Evolutionary conservation across 2,797 vertebrate species (phyloP), one percentile per base, ranked within the genome.

Genomic region (Phalloptychus januarius): DNA sequence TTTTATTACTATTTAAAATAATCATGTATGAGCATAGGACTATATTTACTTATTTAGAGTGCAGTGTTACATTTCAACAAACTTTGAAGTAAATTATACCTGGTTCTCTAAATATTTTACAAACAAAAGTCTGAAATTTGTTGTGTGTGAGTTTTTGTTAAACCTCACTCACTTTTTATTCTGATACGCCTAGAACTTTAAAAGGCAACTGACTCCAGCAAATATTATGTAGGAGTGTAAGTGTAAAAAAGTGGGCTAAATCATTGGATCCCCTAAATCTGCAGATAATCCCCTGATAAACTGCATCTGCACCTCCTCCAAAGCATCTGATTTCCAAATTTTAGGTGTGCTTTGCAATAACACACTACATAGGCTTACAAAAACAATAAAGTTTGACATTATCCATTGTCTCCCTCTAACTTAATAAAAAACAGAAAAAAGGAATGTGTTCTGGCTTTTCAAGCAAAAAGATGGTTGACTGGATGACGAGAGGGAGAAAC

Each of bases 401-500:
- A 52, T 79, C 87, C 70, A 45, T 2, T 74, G 44, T 76, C 38
- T 74, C 16, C 31, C 45, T 80, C 6, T 77, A 5, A 71, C 73
- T 15, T 75, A 65, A 69, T 86, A 40, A 87, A 58, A 13, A 83
- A 83, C n/a, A 67, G 10, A 72, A 33, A 33, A 80, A 82, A 82
- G 79, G 71, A 84, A 82, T 77, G 56, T 81, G 76, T 82, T 86
- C 72, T 18, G 69, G 72, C 79, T 86, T 76, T 86, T 80, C 61
- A 74, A 85, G 80, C 46, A 58, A 80, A 86, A 86, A 87, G 83
- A 88, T 90, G 80, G 72, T 83, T 87, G 80, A 82, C 86, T 91
- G 88, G 82, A 81, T 88, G 87, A 83, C 82, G 74, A 90, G 78
- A 88, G 82, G 87, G 80, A 88, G 85, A 92, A 91, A 92, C 85